Evolutionary conservation across 1,140 invertebrate genomes (phyloP).

Genomic region (Sitodiplosis mosellana): DNA sequence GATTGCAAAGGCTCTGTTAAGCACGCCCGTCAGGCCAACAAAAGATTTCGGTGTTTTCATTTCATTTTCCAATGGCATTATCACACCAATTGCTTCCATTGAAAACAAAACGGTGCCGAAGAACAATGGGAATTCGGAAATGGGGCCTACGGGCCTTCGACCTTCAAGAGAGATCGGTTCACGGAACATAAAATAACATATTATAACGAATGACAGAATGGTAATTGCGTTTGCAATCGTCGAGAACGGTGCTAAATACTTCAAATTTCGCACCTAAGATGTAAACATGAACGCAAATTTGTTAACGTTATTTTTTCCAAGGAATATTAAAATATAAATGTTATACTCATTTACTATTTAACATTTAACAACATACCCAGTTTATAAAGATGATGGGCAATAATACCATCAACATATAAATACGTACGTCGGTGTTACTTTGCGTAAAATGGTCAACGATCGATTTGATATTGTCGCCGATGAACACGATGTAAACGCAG

Average conservation of each 20-base stretch:
- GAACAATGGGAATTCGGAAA: constrained; percentile 44
- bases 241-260: constrained; percentile 63
- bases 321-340: too few species aligned
- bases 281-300: constrained; percentile 51
- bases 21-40: constrained; percentile 46
- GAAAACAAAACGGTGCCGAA: constrained; percentile 80
- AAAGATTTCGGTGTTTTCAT: constrained; percentile 63
- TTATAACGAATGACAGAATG: constrained; percentile 34
- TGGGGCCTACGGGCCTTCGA: constrained; percentile 32
- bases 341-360: constrained; percentile 35
- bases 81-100: constrained; percentile 79
- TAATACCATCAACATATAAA: constrained; percentile 20
- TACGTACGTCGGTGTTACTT: constrained; percentile 19
- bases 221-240: constrained; percentile 57
- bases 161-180: constrained; percentile 36
- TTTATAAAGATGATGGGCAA: not conserved
- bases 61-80: constrained; percentile 68
- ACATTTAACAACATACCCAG: constrained; percentile 22
- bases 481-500: constrained; percentile 75
- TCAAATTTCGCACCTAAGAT: constrained; percentile 57
- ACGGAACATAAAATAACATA: constrained; percentile 43
- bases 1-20: constrained; percentile 58
- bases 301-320: too few species aligned
- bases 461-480: constrained; percentile 52
- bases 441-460: constrained; percentile 19